Evolutionary conservation across 2,113 vertebrate genomes (phyloP).

Genomic region (Morone chrysops): DNA sequence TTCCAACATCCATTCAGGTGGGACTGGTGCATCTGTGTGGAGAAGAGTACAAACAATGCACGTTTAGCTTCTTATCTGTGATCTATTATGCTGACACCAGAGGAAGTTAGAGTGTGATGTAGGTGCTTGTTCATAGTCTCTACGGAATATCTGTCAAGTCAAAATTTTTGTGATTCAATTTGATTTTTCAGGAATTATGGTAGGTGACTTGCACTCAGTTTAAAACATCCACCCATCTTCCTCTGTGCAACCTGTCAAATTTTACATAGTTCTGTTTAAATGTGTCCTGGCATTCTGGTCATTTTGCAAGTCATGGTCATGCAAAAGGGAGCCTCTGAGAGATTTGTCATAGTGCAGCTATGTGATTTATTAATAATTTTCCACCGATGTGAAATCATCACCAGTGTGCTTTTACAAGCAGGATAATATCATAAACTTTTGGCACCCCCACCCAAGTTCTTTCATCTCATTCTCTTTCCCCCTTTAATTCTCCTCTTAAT

Average conservation of each 20-base stretch:
- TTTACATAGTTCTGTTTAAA: neutral
- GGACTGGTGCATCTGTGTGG: neutral
- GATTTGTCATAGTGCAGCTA: constrained; percentile 38
- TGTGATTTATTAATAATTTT: constrained; percentile 70
- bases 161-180: neutral
- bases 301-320: constrained; percentile 33
- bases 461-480: constrained; percentile 57
- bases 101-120: too few relatives aligned
- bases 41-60: constrained; percentile 4
- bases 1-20: neutral
- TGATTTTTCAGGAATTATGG: neutral
- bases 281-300: constrained; percentile 8
- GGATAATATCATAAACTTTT: constrained; percentile 59
- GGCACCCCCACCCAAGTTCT: constrained; percentile 31
- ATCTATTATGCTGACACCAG: constrained; percentile 4
- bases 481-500: constrained; percentile 49
- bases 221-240: neutral
- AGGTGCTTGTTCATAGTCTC: neutral
- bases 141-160: neutral
- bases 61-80: constrained; percentile 2
- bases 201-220: neutral
- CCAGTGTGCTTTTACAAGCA: constrained; percentile 61
- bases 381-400: constrained; percentile 71
- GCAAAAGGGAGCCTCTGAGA: constrained; percentile 18
- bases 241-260: neutral